Base-by-base conservation (phyloP, 2,888 invertebrate species). In the Maniola hyperantus region DNA sequence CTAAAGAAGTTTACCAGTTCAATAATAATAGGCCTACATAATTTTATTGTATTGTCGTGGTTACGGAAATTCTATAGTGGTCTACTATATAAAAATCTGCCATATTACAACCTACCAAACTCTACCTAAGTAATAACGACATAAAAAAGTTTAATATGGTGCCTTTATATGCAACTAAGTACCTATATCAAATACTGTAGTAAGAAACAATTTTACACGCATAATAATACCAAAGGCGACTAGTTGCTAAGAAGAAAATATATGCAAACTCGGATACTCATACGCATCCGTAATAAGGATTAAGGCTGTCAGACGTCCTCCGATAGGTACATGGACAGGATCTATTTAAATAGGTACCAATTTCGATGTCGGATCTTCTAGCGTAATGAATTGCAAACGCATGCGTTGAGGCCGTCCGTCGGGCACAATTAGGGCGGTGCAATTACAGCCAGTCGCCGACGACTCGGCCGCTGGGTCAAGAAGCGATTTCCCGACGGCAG, bases 381-480 rank as follows among this genome's bases (percentile, higher is more conserved):
- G 74, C 72, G 77, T 87, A 87, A 86, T 88, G 85, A 87, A 88
- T 88, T 84, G 88, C 85, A 86, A 85, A 84, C 82, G 82, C 83
- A 83, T 81, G 85, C 82, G 72, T 67, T 68, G 59, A 54, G 59
- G 59, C 67, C 65, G 46, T 83, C 87, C 83, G 80, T 79, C 81
- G 75, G 77, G 78, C 79, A 86, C 88, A 90, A 90, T 88, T 88
- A 89, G 91, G 89, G 84, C 91, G 86, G 80, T 80, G 87, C 88
- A 89, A 91, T 90, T 87, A 89, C 84, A 81, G 80, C 83, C 81
- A 84, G 84, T 83, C 81, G 81, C 74, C 76, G 72, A 75, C 83
- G 83, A 85, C 78, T 86, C 85, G 85, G 87, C 84, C 85, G 89
- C 83, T 90, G 87, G 91, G 91, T 91, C 91, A 90, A 67, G 69